A percentile compares a stretch with the other conserved stretches of the same genome.
phyloP scores from a whole-genome alignment of 2,888 invertebrate species.

The Polyommatus iphigenia region DNA sequence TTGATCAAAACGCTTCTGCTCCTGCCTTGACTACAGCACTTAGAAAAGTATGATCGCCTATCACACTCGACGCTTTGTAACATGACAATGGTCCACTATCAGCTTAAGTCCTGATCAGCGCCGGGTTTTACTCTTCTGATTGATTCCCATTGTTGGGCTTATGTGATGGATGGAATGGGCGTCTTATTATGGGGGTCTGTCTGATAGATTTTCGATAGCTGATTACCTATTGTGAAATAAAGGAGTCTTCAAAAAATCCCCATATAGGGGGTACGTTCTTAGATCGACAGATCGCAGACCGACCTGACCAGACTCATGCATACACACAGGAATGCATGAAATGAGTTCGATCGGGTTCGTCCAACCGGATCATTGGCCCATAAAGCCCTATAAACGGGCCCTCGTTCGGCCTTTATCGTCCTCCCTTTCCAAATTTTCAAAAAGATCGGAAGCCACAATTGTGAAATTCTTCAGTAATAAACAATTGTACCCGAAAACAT shows the following conservation, averaged over 20 bases:
- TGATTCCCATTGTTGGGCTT: conserved; percentile 31
- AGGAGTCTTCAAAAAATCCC: not conserved
- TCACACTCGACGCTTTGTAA: conserved; percentile 36
- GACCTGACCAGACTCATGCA: no score
- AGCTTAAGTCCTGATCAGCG: conserved; percentile 38
- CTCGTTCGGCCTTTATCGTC: no score
- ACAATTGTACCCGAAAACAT: not conserved
- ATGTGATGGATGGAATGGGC: conserved; percentile 4
- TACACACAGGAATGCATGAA: no score
- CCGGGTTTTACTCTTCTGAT: conserved; percentile 12
- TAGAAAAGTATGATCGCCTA: conserved; percentile 37
- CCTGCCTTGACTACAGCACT: conserved; percentile 1
- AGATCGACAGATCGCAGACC: no score
- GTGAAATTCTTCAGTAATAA: not conserved
- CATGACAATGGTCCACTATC: conserved; percentile 37
- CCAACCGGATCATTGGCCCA: no score
- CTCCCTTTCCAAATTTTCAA: no score
- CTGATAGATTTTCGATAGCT: not conserved
- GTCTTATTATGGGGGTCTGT: not conserved
- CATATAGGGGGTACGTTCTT: no score
- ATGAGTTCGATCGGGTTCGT: no score
- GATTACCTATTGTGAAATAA: not conserved
- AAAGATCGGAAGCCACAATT: not conserved
- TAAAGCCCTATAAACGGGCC: no score
- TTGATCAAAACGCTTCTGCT: not conserved